Evolutionary conservation across 2,888 invertebrate genomes (phyloP), one percentile per base, ranked within the genome.

Genomic region (Drosophila colorata): DNA sequence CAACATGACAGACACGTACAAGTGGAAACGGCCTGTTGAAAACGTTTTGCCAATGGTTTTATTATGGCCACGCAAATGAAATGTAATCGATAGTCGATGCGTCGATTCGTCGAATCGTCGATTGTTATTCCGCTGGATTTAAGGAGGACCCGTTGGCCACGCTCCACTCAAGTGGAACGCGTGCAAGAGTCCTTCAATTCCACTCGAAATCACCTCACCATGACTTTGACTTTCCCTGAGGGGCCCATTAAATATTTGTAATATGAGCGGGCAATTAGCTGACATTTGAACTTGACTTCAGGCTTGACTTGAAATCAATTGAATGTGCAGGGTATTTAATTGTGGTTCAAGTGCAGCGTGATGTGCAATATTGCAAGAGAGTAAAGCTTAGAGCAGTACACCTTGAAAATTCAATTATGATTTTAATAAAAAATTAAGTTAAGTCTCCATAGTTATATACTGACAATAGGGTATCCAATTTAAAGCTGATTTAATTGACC

Each of bases 1-100:
- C 75, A 72, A 73, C 74, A 88, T 80, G 86, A 75, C 76, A 80
- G 76, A 80, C 89, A 87, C 89, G 87, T 87, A 77, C 72, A 33
- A 40, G 20, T 41, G 57, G 37, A 52, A 82, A 80, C 77, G 76
- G 83, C 86, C 89, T 78, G 76, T 70, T 80, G 78, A 58, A 77
- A 87, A 72, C 74, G 76, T 73, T 72, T 53, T 66, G 66, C 66
- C 72, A 87, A 88, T 87, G 74, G 73, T 87, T 88, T 87, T 85
- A 88, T 88, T 85, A 87, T 73, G 52, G 55, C 63, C 64, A 61
- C 61, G 60, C 43, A 64, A 66, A 64, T 74, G 60, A 55, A 63
- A 58, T 78, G 78, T 66, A 87, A 84, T 88, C 84, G 78, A 88
- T 87, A 83, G 66, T 56, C 77, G 56, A 76, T 73, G 58, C n/a